phyloP scores from a whole-genome alignment of 2,888 invertebrate genomes.

The Biston betularia region DNA sequence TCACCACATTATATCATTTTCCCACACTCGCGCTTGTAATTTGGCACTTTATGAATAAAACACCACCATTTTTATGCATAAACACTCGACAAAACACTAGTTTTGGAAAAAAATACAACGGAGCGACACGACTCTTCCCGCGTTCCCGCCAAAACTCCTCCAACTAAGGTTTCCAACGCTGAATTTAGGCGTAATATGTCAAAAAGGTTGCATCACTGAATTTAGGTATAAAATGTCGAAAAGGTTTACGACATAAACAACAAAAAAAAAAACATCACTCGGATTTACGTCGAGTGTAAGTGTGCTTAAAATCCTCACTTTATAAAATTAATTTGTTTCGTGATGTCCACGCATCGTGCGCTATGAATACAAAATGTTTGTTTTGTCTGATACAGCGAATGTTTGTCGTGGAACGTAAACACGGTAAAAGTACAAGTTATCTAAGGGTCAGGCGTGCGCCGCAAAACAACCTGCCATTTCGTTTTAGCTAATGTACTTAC shows the following conservation, averaged over 20 bases:
- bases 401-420: conserved; percentile 45
- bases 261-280: conserved; percentile 28
- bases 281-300: conserved; percentile 30
- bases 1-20: too few relatives aligned
- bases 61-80: too few relatives aligned
- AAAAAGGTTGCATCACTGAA: too few relatives aligned
- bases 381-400: conserved; percentile 23
- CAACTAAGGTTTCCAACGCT: too few relatives aligned
- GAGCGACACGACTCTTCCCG: too few relatives aligned
- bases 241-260: too few relatives aligned
- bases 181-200: too few relatives aligned
- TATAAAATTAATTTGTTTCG: conserved; percentile 39
- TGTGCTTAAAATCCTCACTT: conserved; percentile 32
- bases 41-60: too few relatives aligned
- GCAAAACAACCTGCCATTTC: conserved; percentile 55
- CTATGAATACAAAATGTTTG: conserved; percentile 52
- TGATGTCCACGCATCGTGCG: conserved; percentile 41
- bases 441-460: conserved; percentile 40
- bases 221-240: not conserved
- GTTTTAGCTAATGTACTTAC: conserved; percentile 63
- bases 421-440: conserved; percentile 51
- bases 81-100: too few relatives aligned
- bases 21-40: too few relatives aligned
- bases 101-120: too few relatives aligned
- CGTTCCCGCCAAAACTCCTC: too few relatives aligned